A percentile compares a stretch with the other conserved stretches of the same genome.
Evolutionary conservation across 23 tunicate genomes (phyloP).

Genomic region (Botrylloides violaceus): DNA sequence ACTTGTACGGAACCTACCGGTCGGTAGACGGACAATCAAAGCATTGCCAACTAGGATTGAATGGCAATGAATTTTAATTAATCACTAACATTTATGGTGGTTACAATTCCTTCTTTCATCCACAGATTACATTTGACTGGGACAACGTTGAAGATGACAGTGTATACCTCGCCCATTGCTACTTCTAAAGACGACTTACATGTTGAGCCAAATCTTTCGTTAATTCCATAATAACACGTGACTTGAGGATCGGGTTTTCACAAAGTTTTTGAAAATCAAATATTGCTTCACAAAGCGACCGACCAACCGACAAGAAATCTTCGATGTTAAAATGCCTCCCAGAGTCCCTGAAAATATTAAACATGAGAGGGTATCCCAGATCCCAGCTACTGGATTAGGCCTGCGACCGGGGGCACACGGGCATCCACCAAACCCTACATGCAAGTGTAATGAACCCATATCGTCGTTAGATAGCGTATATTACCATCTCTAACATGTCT

Average conservation of each 20-base stretch:
- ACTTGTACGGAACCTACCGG: too few species aligned
- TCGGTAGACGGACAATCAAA: too few species aligned
- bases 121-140: conserved; percentile 79
- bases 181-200: conserved; percentile 22
- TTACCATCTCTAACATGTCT: too few species aligned
- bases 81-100: too few species aligned
- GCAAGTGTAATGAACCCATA: too few species aligned
- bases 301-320: conserved; percentile 79
- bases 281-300: conserved; percentile 71
- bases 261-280: conserved; percentile 56
- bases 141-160: conserved; percentile 63
- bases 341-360: conserved; percentile 31
- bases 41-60: too few species aligned
- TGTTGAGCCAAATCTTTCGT: conserved; percentile 60
- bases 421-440: too few species aligned
- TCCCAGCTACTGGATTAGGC: too few species aligned
- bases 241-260: conserved; percentile 57
- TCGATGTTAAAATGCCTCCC: conserved; percentile 94
- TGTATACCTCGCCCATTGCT: conserved; percentile 83
- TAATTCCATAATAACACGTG: conserved; percentile 71
- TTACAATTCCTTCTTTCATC: not conserved
- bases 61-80: too few species aligned
- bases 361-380: too few species aligned
- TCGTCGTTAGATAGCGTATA: too few species aligned
- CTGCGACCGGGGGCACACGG: too few species aligned